Evolutionary conservation across 2,797 vertebrate genomes (phyloP).

Genomic region (Acanthurus lineatus): DNA sequence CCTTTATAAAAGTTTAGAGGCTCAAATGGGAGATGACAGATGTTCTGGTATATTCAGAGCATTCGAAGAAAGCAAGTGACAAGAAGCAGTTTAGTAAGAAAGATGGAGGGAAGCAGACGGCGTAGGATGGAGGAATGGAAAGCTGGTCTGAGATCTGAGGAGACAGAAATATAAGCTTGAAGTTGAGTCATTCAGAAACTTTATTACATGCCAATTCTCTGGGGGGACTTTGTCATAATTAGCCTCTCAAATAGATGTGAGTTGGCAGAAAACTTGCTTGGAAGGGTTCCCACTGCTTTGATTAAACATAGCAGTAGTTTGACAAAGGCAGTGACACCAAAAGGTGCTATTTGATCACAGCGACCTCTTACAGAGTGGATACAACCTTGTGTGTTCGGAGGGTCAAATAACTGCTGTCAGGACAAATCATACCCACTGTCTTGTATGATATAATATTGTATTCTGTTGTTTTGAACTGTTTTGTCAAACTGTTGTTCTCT

Average conservation of each 20-base stretch:
- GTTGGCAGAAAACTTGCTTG: constrained; percentile 1
- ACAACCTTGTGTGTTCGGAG: constrained; percentile 24
- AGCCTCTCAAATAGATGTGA: constrained; percentile 29
- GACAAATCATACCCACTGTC: background rate
- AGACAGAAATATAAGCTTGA: constrained; percentile 26
- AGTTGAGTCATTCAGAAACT: constrained; percentile 28
- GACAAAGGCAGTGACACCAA: constrained; percentile 4
- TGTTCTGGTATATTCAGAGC: constrained; percentile 27
- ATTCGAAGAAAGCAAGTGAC: constrained; percentile 27
- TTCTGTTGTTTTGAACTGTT: no score
- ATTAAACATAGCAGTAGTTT: constrained; percentile 30
- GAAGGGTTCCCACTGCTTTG: constrained; percentile 33
- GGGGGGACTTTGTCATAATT: constrained; percentile 37
- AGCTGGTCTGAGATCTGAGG: constrained; percentile 12
- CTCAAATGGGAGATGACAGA: constrained; percentile 31
- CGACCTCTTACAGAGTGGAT: constrained; percentile 17
- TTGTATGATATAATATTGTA: background rate
- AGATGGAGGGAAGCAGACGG: background rate
- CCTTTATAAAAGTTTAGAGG: background rate
- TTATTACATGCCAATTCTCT: constrained; percentile 3
- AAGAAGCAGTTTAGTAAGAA: constrained; percentile 22
- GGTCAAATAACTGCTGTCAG: constrained; percentile 25
- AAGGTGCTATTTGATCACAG: constrained; percentile 26
- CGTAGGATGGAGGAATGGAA: background rate
- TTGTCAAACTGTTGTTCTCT: no score